A percentile compares a stretch with the other conserved stretches of the same genome.
These are phyloP conservation scores for Conopomorpha cramerella DNA, from an alignment of 1,140 invertebrate genomes.

Conservation along the genomic window DNA sequence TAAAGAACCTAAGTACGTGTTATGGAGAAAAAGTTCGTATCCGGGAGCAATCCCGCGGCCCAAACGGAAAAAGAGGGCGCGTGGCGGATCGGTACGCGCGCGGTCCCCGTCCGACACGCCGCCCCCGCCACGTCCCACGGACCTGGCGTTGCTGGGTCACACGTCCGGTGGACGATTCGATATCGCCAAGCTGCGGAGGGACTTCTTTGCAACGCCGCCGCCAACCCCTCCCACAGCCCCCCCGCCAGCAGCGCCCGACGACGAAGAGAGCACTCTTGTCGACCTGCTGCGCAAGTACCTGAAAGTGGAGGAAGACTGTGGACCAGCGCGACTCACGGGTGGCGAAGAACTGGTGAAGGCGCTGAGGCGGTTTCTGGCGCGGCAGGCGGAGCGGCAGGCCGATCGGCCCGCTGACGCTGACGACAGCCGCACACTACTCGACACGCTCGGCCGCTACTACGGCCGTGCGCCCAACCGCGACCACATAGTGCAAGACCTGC, in stretches of 20 bases:
- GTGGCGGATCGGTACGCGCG: slow-evolving; percentile 69
- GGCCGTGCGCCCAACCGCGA: slow-evolving; percentile 67
- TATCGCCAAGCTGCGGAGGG: slow-evolving; percentile 67
- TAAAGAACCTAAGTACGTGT: slow-evolving; percentile 74
- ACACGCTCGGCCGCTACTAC: slow-evolving; percentile 70
- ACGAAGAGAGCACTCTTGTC: slow-evolving; percentile 62
- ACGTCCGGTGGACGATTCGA: slow-evolving; percentile 67
- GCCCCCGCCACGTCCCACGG: slow-evolving; percentile 25
- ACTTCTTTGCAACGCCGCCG: slow-evolving; percentile 61
- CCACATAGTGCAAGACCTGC: slow-evolving; percentile 70
- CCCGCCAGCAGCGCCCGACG: slow-evolving; percentile 13
- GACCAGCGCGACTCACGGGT: slow-evolving; percentile 49
- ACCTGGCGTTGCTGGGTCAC: slow-evolving; percentile 55
- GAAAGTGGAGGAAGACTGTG: slow-evolving; percentile 49
- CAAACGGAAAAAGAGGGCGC: slow-evolving; percentile 57
- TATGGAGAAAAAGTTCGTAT: slow-evolving; percentile 82
- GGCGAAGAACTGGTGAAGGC: slow-evolving; percentile 69
- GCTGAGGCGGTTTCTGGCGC: slow-evolving; percentile 64
- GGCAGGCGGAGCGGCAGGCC: slow-evolving; percentile 23
- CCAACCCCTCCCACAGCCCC: slow-evolving; percentile 24
- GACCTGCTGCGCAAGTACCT: slow-evolving; percentile 72
- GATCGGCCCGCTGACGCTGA: slow-evolving; percentile 52
- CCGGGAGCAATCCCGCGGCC: slow-evolving; percentile 68
- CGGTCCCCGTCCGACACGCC: slow-evolving; percentile 67
- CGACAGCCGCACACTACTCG: slow-evolving; percentile 65